Evolutionary conservation across 1,140 invertebrate genomes (phyloP).

Genomic region (Cephus cinctus): DNA sequence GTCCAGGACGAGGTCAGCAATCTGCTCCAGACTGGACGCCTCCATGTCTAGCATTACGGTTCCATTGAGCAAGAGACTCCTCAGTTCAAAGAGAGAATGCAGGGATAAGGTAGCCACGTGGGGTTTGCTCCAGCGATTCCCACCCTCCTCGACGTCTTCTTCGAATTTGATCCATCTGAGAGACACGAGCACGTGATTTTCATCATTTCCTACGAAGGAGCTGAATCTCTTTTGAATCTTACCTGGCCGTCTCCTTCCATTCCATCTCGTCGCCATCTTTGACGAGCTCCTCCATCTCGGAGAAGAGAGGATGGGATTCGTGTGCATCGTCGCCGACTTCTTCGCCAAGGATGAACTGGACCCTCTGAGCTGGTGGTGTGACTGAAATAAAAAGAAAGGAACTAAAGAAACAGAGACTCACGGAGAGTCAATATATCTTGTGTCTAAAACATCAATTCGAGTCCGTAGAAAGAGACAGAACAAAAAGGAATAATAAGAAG

Average conservation of each 20-base stretch:
- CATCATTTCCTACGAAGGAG: no score
- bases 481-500: no score
- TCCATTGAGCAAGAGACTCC: constrained; percentile 84
- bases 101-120: constrained; percentile 90
- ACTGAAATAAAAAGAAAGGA: constrained; percentile 60
- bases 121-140: constrained; percentile 92
- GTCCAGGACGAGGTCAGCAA: constrained; percentile 88
- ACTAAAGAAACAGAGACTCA: no score
- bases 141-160: constrained; percentile 92
- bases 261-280: constrained; percentile 85
- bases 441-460: no score
- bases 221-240: no score
- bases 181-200: no score
- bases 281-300: constrained; percentile 93
- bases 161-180: constrained; percentile 92
- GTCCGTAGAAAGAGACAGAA: no score
- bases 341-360: constrained; percentile 95
- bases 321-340: constrained; percentile 83
- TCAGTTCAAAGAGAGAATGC: constrained; percentile 86
- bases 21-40: constrained; percentile 78
- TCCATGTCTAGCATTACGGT: constrained; percentile 91
- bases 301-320: constrained; percentile 87
- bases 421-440: no score
- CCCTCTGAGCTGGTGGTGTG: constrained; percentile 84
- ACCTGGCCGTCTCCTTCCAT: constrained; percentile 96